Base-by-base conservation (phyloP, 1,140 invertebrate genomes). In the Papilio helenus region DNA sequence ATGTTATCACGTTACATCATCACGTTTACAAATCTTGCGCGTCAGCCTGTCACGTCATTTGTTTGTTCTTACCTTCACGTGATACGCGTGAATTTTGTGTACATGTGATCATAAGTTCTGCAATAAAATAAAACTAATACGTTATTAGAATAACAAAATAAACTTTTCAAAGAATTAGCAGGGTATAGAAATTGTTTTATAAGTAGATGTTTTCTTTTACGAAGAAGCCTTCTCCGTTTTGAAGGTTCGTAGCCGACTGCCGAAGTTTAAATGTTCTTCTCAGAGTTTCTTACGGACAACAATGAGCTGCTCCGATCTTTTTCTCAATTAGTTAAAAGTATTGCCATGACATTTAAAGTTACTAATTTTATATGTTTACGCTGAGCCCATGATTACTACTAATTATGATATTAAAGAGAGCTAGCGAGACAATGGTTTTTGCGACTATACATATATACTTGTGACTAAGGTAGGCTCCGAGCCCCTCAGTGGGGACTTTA, bases 1-100 rank as follows among this genome's bases (percentile, higher is more conserved):
- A 26, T 12, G 20, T 1, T 49, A 74, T 74, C 72, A 49, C 20
- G 23, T 74, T 51, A 74, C 42, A 74, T 74, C 72, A 74, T 49
- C 23, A 49, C 42, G 5, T 74, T 49, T n/a, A 26, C n/a, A 73
- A 73, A 23, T 73, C 46, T 44, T 46, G 42, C 39, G 1, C 42
- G 42, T 23, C 42, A 46, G 72, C 39, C 42, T 46, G 42, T 46
- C 42, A 46, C 42, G 72, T 73, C 16, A 46, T 20, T 42, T 42
- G 20, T 42, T 46, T 46, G 18, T 73, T 73, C 20, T 72, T 26
- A 73, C 42, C 20, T 73, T 46, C 42, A 73, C 72, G 39, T 72
- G 16, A 42, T 3, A 26, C 20, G 8, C n/a, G 3, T n/a, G n/a
- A 20, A 20, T 55, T 55, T 55, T 55, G 51, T 55, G 18, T 39